Evolutionary conservation across 2,888 invertebrate genomes (phyloP), one percentile per base, ranked within the genome.

Genomic region (Frankliniella intonsa): DNA sequence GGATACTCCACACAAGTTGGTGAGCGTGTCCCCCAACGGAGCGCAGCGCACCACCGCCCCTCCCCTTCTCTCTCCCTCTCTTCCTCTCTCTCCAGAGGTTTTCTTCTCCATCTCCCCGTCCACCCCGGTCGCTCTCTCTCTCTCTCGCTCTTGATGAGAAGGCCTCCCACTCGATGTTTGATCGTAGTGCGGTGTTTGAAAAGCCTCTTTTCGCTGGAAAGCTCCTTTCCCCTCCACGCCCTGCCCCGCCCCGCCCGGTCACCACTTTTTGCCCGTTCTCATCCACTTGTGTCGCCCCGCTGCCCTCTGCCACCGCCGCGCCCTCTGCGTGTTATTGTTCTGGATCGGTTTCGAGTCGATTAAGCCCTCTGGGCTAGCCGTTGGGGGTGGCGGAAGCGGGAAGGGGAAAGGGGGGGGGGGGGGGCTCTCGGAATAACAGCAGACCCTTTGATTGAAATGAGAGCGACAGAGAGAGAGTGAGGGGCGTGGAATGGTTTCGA

Each of bases 281-380:
- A 38, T 38, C 38, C 38, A 38, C 38, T 38, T 38, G 38, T 38
- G 38, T 38, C 38, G 38, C 38, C 38, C 38, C 5, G 38, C 38
- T 38, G 38, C 38, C 38, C 38, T 38, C 38, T 38, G 38, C 38
- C 38, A 5, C 38, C 38, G 38, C 38, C 38, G 38, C 38, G 38
- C 38, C 38, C 38, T 38, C 38, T 38, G 38, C 62, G n/a, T 62
- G 62, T 62, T 62, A 62, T 62, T 62, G 62, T 62, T 62, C 62
- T 62, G 62, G 62, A 62, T 62, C 62, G 62, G 62, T 62, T 62
- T 62, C 62, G 62, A 62, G 62, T 62, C 62, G 62, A 62, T 62
- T 62, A 62, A 17, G 14, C 62, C 62, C 62, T 14, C 62, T 17
- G 62, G 62, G 12, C 62, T 7, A 14, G 62, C 55, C 55, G 55